A percentile compares a stretch with the other conserved stretches of the same genome.
Evolutionary conservation across 2,797 vertebrate genomes (phyloP).

Genomic region (Echeneis naucrates): DNA sequence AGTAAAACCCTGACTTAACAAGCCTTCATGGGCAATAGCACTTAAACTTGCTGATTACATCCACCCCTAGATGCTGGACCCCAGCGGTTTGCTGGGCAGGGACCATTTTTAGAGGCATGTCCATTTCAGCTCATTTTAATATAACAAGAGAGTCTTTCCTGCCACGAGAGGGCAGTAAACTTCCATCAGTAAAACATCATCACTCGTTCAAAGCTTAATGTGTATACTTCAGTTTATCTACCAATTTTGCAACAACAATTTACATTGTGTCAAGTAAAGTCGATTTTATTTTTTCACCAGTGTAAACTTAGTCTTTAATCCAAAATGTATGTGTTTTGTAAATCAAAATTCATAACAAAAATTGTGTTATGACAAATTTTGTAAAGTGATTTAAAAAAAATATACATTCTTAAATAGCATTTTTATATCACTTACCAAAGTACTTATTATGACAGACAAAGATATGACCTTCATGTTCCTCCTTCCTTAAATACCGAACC

Average conservation of each 20-base stretch:
- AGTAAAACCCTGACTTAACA: background rate
- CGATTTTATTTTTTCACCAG: background rate
- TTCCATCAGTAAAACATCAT: slow-evolving; percentile 22
- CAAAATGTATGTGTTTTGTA: no score
- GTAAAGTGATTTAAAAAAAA: background rate
- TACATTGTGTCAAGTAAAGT: background rate
- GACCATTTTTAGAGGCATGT: background rate
- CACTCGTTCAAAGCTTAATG: background rate
- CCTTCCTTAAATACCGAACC: no score
- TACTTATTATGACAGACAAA: background rate
- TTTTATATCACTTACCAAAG: background rate
- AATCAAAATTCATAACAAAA: background rate
- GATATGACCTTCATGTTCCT: no score
- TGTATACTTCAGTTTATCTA: background rate
- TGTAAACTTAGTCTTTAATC: background rate
- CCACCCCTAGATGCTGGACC: background rate
- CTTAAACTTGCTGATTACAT: slow-evolving; percentile 16
- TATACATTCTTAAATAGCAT: background rate
- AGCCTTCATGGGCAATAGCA: slow-evolving; percentile 9
- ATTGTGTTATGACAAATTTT: background rate
- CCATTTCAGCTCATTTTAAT: background rate
- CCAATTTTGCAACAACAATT: background rate
- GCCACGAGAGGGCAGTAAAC: slow-evolving; percentile 79
- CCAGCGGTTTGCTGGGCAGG: background rate
- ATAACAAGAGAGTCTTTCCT: background rate